Base-by-base conservation (phyloP, 2,797 vertebrate genomes). In the Crocodylus rhombifer region DNA sequence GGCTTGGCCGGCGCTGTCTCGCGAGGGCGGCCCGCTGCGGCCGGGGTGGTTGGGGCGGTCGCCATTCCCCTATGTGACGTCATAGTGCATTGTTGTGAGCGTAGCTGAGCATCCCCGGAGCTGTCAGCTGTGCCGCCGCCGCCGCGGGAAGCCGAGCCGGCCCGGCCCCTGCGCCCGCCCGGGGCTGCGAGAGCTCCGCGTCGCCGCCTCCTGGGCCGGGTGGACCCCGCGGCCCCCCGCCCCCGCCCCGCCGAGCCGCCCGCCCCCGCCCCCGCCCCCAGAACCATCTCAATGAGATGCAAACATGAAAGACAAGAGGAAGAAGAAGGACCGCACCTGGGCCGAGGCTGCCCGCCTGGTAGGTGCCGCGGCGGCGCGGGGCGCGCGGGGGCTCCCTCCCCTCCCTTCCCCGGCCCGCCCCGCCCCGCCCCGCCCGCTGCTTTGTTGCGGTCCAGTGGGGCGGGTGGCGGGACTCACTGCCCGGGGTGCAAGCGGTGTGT, bases 221-320 rank as follows among this genome's bases (percentile, higher is more conserved):
- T 84, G 81, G 94, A 81, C 93, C 88, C 94, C 90, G 76, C 77
- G 91, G 91, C 83, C 87, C 93, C 95, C 90, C 87, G 69, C 87
- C 69, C 30, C 91, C 91, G 79, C 92, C 80, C 80, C 91, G 92
- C 96, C 92, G 92, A 91, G 86, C 96, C 95, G 91, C 94, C 88
- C 76, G 65, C 86, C 90, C 78, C 87, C 69, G 21, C 60, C 76
- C 64, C 78, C 76, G 87, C 80, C 83, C 74, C 56, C 89, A 91
- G 96, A 95, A 94, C 97, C 97, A 96, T 96, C 95, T 94, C 98
- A 97, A 98, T 98, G 98, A 98, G 97, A 98, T 98, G 98, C 98
- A 97, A 98, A 98, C 97, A 98, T 98, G 98, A 98, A 98, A 98
- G 98, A 98, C 98, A 98, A 98, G 98, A 98, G 98, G 98, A 98